phyloP scores from a whole-genome alignment of 1,140 invertebrate species.

The Tetragonula clypearis region DNA sequence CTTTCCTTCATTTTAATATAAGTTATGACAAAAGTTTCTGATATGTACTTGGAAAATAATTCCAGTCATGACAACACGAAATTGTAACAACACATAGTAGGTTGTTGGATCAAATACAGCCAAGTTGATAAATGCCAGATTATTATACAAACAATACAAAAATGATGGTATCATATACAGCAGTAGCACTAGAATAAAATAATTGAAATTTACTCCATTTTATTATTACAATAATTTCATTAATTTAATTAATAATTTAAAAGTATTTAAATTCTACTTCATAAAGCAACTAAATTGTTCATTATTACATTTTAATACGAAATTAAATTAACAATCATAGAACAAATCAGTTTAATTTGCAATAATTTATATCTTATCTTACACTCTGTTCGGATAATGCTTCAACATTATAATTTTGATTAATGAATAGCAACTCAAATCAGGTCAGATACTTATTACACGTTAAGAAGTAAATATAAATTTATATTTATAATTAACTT shows the following conservation, averaged over 20 bases:
- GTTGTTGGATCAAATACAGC: constrained; percentile 96
- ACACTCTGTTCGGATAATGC: neutral
- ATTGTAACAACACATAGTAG: constrained; percentile 96
- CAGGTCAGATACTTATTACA: neutral
- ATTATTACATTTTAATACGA: no score
- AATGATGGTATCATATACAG: constrained; percentile 95
- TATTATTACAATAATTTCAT: neutral
- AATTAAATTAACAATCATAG: neutral
- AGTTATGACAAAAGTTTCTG: constrained; percentile 5
- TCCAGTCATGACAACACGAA: constrained; percentile 95
- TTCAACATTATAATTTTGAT: neutral
- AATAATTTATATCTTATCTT: constrained; percentile 2
- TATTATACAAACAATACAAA: constrained; percentile 97
- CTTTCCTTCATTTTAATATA: neutral
- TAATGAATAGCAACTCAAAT: neutral
- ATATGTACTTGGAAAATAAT: constrained; percentile 93
- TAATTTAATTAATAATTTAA: neutral
- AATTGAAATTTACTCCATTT: neutral
- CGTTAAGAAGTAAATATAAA: neutral
- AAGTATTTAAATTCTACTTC: neutral
- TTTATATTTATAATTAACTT: neutral
- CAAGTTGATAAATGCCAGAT: constrained; percentile 95
- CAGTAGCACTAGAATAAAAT: constrained; percentile 84
- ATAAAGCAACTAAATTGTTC: no score
- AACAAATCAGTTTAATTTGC: neutral